phyloP scores from a whole-genome alignment of 1,140 invertebrate genomes.

The Neodiprion lecontei region DNA sequence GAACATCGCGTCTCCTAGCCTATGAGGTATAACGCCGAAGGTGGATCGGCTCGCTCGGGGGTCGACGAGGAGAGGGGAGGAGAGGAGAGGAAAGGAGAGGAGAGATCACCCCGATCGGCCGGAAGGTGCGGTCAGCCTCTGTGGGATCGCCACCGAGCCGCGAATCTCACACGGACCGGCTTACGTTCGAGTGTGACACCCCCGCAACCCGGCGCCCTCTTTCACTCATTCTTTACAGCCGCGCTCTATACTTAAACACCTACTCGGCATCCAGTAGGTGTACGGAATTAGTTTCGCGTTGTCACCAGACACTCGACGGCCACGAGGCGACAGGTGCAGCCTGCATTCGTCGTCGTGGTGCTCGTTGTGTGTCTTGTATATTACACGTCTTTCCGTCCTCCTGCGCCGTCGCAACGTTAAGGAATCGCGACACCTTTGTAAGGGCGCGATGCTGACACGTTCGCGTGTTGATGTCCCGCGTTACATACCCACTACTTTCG shows the following conservation, averaged over 20 bases:
- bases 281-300: too few species aligned
- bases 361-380: neutral
- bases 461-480: too few species aligned
- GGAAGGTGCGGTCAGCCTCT: conserved; percentile 60
- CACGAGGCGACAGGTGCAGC: neutral
- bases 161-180: conserved; percentile 63
- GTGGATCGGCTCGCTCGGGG: too few species aligned
- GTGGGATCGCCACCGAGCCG: conserved; percentile 55
- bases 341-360: neutral
- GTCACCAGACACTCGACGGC: neutral
- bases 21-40: too few species aligned
- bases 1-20: too few species aligned
- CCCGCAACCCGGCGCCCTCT: conserved; percentile 29
- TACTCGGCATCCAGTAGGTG: neutral
- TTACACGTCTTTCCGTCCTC: neutral
- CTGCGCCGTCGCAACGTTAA: too few species aligned
- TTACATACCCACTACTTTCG: too few species aligned
- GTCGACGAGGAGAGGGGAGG: conserved; percentile 4
- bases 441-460: too few species aligned
- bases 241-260: neutral
- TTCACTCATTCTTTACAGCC: conserved; percentile 43
- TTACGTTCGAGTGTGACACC: conserved; percentile 53
- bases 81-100: conserved; percentile 19
- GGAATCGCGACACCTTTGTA: too few species aligned
- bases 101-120: conserved; percentile 44